Evolutionary conservation across 2,113 vertebrate species (phyloP).

Genomic region (Aepyceros melampus): DNA sequence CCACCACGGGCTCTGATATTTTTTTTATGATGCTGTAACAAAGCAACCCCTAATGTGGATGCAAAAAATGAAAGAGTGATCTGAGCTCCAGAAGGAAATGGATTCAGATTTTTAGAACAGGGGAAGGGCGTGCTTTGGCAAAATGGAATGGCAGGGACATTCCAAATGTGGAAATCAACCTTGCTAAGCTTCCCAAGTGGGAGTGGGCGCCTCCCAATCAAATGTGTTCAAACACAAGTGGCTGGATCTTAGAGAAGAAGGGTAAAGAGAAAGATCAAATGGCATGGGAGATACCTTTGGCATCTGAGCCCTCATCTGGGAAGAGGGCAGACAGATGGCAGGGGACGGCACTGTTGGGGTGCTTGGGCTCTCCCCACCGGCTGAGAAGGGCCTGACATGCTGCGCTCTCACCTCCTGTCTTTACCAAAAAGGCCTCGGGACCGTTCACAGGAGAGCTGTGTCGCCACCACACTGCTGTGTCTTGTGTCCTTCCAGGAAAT

Average conservation of each 20-base stretch:
- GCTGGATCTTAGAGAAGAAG: background rate
- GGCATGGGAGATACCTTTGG: background rate
- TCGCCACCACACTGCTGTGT: background rate
- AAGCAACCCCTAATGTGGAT: background rate
- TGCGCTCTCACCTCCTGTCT: background rate
- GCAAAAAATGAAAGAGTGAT: background rate
- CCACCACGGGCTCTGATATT: background rate
- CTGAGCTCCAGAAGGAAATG: background rate
- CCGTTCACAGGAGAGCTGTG: background rate
- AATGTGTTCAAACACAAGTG: background rate
- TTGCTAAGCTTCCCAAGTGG: background rate
- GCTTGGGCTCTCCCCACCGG: background rate
- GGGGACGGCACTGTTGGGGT: fast-evolving
- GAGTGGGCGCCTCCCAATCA: background rate
- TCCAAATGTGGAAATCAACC: background rate
- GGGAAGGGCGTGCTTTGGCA: background rate
- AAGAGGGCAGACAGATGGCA: background rate
- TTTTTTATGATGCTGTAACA: background rate
- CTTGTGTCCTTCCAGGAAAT: slow-evolving; percentile 38
- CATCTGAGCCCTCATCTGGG: background rate
- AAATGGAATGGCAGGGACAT: background rate
- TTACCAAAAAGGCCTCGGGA: background rate
- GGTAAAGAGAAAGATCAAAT: background rate
- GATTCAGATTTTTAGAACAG: background rate
- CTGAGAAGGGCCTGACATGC: background rate